These are phyloP conservation scores for Palythoa grandis DNA, from an alignment of 92 coral and sea anemone genomes.

Conservation along the genomic window DNA sequence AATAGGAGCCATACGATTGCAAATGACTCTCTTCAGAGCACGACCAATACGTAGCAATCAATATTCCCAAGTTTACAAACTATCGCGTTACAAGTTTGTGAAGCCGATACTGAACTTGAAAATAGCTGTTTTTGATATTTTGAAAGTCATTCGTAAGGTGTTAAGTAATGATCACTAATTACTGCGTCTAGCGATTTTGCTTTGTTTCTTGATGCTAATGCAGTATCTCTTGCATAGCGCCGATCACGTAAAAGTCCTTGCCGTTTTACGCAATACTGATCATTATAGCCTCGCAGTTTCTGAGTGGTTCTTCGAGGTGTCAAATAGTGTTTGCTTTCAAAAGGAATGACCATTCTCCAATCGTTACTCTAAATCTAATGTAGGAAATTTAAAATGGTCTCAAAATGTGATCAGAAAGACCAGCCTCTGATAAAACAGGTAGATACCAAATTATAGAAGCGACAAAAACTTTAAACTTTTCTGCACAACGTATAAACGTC, in stretches of 20 bases:
- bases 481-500: too few species aligned
- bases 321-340: too few species aligned
- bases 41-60: background rate
- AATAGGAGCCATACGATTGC: background rate
- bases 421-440: too few species aligned
- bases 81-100: background rate
- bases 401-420: too few species aligned
- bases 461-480: too few species aligned
- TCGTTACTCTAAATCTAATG: too few species aligned
- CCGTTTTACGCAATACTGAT: background rate
- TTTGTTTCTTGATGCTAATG: background rate
- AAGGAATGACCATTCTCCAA: too few species aligned
- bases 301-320: background rate
- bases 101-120: background rate
- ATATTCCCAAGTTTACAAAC: background rate
- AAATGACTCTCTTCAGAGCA: background rate
- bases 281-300: background rate
- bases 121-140: background rate
- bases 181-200: background rate
- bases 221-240: background rate
- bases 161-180: slow-evolving; percentile 2
- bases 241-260: background rate
- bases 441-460: too few species aligned
- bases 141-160: background rate
- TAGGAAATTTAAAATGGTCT: too few species aligned